These are phyloP conservation scores for Polyploca ridens DNA, from an alignment of 2,888 invertebrate genomes.

Conservation along the genomic window DNA sequence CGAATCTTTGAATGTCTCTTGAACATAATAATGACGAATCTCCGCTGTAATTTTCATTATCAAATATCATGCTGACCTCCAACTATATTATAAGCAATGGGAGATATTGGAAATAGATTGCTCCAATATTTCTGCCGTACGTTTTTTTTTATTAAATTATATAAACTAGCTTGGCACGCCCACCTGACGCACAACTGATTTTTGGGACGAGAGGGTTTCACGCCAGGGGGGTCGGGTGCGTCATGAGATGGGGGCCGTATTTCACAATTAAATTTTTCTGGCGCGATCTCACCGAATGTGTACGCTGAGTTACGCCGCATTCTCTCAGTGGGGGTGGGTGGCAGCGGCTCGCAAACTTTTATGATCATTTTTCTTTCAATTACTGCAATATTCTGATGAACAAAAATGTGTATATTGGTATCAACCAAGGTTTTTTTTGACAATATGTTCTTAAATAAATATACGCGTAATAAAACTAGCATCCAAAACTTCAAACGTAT, in stretches of 20 bases:
- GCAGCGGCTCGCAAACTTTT: slow-evolving; percentile 54
- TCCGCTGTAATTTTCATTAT: neutral
- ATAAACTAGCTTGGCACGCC: slow-evolving; percentile 24
- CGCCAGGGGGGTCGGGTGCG: slow-evolving; percentile 29
- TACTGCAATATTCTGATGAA: neutral
- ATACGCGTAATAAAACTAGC: too few relatives aligned
- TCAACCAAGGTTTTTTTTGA: neutral
- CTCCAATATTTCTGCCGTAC: neutral
- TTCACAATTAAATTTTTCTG: slow-evolving; percentile 83
- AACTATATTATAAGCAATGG: neutral
- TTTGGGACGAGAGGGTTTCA: slow-evolving; percentile 14
- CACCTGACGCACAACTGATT: slow-evolving; percentile 42
- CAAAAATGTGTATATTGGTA: too few relatives aligned
- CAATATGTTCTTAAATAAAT: too few relatives aligned
- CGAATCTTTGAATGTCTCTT: too few relatives aligned
- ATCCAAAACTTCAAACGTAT: too few relatives aligned
- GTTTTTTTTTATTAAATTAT: slow-evolving; percentile 23
- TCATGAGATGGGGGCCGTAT: slow-evolving; percentile 58
- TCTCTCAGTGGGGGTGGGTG: slow-evolving; percentile 54
- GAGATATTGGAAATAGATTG: neutral
- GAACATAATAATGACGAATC: too few relatives aligned
- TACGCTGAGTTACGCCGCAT: slow-evolving; percentile 68
- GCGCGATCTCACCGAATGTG: slow-evolving; percentile 72
- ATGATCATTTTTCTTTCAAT: neutral
- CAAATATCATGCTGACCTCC: neutral